Evolutionary conservation across 2,888 invertebrate species (phyloP).

Genomic region (Mythimna lalbum): DNA sequence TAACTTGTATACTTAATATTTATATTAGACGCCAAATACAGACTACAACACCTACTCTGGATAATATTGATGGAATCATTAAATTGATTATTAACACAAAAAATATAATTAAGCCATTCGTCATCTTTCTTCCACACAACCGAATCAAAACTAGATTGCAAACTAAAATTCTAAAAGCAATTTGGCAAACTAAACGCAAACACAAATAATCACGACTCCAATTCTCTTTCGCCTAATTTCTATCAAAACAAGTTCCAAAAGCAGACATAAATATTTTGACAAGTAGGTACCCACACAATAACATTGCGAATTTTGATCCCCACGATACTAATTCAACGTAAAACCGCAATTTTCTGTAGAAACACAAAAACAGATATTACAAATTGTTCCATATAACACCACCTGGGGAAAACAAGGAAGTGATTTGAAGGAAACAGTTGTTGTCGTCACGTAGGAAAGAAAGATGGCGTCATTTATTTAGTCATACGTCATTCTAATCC

Average conservation of each 20-base stretch:
- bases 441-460: conserved; percentile 79
- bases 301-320: conserved; percentile 27
- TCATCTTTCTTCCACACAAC: neutral
- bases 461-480: conserved; percentile 79
- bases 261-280: conserved; percentile 61
- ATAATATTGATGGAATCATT: too few relatives aligned
- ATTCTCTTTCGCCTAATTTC: conserved; percentile 23
- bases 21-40: too few relatives aligned
- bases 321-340: conserved; percentile 17
- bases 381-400: conserved; percentile 73
- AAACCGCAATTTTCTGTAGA: conserved; percentile 51
- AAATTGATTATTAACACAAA: too few relatives aligned
- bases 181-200: conserved; percentile 25
- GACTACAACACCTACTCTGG: too few relatives aligned
- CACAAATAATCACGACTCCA: conserved; percentile 28
- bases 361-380: conserved; percentile 66
- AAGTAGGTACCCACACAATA: conserved; percentile 25
- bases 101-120: too few relatives aligned
- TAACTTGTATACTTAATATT: too few relatives aligned
- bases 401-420: conserved; percentile 76
- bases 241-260: conserved; percentile 47
- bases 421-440: conserved; percentile 58
- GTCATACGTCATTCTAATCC: conserved; percentile 82
- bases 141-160: neutral
- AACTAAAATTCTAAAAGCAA: neutral